These are phyloP conservation scores for Epirrhoe alternata DNA, from an alignment of 2,888 invertebrate genomes.

Conservation along the genomic window DNA sequence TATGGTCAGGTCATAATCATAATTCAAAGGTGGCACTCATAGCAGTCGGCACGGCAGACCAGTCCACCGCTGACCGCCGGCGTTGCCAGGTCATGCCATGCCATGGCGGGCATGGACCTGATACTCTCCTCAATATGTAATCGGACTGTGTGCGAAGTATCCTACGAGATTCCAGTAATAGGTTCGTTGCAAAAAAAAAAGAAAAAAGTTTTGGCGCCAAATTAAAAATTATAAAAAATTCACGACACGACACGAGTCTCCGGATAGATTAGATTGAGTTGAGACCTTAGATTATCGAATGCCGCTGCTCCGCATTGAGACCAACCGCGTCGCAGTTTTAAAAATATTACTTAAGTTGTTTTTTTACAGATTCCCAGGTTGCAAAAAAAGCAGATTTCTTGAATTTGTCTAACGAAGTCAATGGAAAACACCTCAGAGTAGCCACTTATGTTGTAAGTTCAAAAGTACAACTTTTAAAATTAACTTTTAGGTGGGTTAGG, in stretches of 20 bases:
- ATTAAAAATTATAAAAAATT: neutral
- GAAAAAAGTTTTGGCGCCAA: neutral
- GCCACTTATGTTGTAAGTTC: constrained; percentile 75
- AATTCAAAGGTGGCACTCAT: constrained; percentile 1
- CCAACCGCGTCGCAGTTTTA: no score
- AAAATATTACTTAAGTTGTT: no score
- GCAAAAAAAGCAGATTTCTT: constrained; percentile 47
- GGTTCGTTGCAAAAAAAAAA: constrained; percentile 45
- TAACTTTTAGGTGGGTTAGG: no score
- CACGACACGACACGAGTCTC: no score
- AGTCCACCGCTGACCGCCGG: constrained; percentile 20
- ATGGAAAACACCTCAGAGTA: constrained; percentile 74
- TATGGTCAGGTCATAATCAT: constrained; percentile 6
- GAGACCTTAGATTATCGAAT: no score
- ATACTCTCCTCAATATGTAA: constrained; percentile 77
- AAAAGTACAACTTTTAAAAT: no score
- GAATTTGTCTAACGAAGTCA: constrained; percentile 58
- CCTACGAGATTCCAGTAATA: constrained; percentile 61
- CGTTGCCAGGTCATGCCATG: constrained; percentile 56
- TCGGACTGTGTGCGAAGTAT: constrained; percentile 67
- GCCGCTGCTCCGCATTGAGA: no score
- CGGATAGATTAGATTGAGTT: no score
- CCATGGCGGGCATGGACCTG: constrained; percentile 73
- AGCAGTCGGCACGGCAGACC: constrained; percentile 22
- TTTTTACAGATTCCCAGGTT: constrained; percentile 50